Evolutionary conservation across 2,797 vertebrate genomes (phyloP), one percentile per base, ranked within the genome.

Genomic region (Catamblyrhynchus diadema): DNA sequence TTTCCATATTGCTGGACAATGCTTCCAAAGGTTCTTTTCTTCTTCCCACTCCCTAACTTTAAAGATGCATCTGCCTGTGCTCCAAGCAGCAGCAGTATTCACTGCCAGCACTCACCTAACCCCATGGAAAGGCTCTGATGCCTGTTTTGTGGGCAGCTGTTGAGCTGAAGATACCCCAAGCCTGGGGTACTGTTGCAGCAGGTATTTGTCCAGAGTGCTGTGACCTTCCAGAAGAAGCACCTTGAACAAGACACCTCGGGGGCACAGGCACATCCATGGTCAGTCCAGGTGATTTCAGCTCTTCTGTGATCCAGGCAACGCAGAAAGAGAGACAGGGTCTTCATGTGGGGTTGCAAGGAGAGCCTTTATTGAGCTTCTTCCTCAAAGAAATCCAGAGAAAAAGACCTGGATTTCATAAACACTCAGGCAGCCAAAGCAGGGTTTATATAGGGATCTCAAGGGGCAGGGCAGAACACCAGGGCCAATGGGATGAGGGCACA

Each of bases 301-400:
- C 33, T 37, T 57, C 33, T 37, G 24, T 18, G 24, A 57, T 12
- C 16, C 1, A 4, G 24, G 33, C 24, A 27, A 18, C 0, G 3
- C 8, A 57, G 24, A 57, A 35, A 6, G 15, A 57, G 10, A 33
- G 5, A 57, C 7, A 16, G 23, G 15, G 23, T 25, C 22, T 24
- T 25, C 5, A 1, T 57, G 15, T 4, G 10, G 22, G 22, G 7
- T 3, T 57, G 15, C n/a, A 35, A 57, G 15, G 5, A 57, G 23
- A 25, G 5, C 6, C 33, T 37, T 37, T 37, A 57, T 12, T 4
- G 11, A 12, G 4, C 33, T 8, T 0, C 4, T 0, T 6, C 16
- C 33, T 9, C 33, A 57, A 18, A 57, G 8, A 37, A 6, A 37
- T 4, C 2, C 33, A 37, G 11, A 2, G 0, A 12, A 10, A 37